Evolutionary conservation across 1,140 invertebrate genomes (phyloP).

Genomic region (Aporrectodea caliginosa): DNA sequence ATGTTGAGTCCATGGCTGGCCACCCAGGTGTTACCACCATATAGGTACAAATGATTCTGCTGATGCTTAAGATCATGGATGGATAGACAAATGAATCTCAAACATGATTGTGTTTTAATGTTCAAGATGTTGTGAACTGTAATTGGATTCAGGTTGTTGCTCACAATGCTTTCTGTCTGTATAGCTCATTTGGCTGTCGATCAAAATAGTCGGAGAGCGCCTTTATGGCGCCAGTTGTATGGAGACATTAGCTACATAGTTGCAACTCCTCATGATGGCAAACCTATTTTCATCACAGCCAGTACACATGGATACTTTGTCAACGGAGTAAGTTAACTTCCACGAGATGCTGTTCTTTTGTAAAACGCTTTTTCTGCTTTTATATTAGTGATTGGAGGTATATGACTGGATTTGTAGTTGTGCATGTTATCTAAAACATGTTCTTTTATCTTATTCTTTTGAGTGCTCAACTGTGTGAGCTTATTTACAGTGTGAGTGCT

Average conservation of each 20-base stretch:
- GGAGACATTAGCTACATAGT: constrained; percentile 55
- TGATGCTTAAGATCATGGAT: not conserved
- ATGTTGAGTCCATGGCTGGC: too few species aligned
- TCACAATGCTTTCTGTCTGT: constrained; percentile 4
- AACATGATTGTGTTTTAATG: constrained; percentile 9
- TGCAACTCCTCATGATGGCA: constrained; percentile 45
- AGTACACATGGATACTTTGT: constrained; percentile 52
- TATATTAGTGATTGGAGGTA: too few species aligned
- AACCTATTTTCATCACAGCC: constrained; percentile 48
- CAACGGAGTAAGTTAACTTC: constrained; percentile 42
- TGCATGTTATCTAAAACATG: too few species aligned
- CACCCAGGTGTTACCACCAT: too few species aligned
- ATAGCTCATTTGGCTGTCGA: constrained; percentile 33
- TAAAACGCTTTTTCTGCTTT: too few species aligned
- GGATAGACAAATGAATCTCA: not conserved
- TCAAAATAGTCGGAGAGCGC: constrained; percentile 51
- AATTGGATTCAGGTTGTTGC: not conserved
- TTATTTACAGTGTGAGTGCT: too few species aligned
- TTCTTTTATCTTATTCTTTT: too few species aligned
- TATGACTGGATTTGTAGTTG: too few species aligned
- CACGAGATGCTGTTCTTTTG: too few species aligned
- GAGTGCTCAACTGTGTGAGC: too few species aligned
- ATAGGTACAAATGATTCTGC: not conserved
- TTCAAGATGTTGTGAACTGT: not conserved
- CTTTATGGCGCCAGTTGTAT: constrained; percentile 50